Percentiles rank a stretch among this genome's conserved stretches.
Evolutionary conservation across 2,888 invertebrate genomes (phyloP).

Genomic region (Ichneumoninae sp.): DNA sequence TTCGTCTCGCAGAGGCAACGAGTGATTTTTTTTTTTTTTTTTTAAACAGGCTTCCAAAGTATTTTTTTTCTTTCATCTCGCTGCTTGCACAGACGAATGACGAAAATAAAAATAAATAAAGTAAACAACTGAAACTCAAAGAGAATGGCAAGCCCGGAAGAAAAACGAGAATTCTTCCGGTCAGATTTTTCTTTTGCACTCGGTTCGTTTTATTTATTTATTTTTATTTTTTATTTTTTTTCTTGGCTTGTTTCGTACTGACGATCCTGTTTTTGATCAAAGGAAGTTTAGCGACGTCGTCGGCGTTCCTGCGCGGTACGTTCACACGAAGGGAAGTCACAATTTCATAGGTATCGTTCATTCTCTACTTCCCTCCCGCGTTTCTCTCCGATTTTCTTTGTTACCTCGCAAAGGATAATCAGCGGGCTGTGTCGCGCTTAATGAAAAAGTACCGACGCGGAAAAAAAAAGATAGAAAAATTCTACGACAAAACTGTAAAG

Average conservation of each 20-base stretch:
- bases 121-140: neutral
- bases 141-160: neutral
- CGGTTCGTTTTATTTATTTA: neutral
- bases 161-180: conserved; percentile 1
- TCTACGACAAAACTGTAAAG: neutral
- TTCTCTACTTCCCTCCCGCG: neutral
- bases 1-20: too few relatives aligned
- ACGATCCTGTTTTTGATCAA: conserved; percentile 42
- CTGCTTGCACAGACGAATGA: neutral
- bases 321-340: neutral
- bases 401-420: neutral
- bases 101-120: conserved; percentile 16
- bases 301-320: neutral
- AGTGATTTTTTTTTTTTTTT: neutral
- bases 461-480: neutral
- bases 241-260: neutral
- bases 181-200: neutral
- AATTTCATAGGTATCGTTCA: conserved; percentile 20
- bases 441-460: neutral
- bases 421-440: neutral
- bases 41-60: neutral
- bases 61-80: neutral
- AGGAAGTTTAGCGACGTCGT: conserved; percentile 24
- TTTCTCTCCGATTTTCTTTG: conserved; percentile 5
- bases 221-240: neutral